phyloP scores from a whole-genome alignment of 2,888 invertebrate species.

The Drosophila mimica region DNA sequence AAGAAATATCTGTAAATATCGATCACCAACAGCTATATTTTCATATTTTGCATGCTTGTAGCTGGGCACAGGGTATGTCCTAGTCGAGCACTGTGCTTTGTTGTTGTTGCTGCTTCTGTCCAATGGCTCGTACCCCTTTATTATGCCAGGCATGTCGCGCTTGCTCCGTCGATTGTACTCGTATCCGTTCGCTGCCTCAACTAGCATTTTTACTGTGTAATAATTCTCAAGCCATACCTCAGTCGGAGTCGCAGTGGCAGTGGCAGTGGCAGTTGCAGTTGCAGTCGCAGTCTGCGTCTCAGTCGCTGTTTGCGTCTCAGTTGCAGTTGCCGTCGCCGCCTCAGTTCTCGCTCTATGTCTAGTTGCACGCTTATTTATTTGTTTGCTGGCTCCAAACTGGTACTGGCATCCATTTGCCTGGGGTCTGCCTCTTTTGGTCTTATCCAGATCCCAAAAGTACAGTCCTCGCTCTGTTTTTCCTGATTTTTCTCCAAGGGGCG shows the following conservation, averaged over 20 bases:
- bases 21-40: neutral
- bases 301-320: conserved; percentile 4
- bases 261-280: neutral
- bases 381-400: conserved; percentile 76
- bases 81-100: neutral
- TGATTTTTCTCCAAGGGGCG: conserved; percentile 72
- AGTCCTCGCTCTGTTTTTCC: conserved; percentile 71
- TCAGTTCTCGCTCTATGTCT: conserved; percentile 51
- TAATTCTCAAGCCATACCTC: conserved; percentile 65
- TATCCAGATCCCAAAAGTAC: conserved; percentile 58
- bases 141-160: conserved; percentile 73
- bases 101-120: conserved; percentile 32
- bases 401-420: conserved; percentile 63
- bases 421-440: conserved; percentile 11
- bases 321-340: conserved; percentile 9
- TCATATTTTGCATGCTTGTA: neutral
- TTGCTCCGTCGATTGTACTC: conserved; percentile 50
- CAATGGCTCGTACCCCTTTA: conserved; percentile 64
- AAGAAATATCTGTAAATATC: neutral
- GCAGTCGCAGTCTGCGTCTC: conserved; percentile 7
- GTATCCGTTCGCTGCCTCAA: conserved; percentile 54
- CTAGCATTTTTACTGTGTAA: conserved; percentile 54
- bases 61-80: neutral
- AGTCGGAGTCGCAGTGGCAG: conserved; percentile 13
- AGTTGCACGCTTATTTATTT: conserved; percentile 77